Evolutionary conservation across 2,113 vertebrate genomes (phyloP), one percentile per base, ranked within the genome.

Genomic region (Dicerorhinus sumatrensis): DNA sequence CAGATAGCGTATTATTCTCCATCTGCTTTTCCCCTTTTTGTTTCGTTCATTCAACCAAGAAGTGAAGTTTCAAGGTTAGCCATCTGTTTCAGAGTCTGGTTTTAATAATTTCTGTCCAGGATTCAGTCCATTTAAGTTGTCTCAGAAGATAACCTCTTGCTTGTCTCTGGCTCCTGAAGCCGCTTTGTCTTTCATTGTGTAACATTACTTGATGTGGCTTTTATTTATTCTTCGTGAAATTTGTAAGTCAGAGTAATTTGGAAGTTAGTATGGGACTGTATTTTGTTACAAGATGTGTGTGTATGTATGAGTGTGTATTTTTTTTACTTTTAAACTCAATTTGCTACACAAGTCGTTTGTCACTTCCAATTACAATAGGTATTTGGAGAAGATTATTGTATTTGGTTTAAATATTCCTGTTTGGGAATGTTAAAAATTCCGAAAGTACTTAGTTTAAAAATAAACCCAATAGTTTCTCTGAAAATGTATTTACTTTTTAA

Each of bases 361-460:
- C 31, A 56, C 25, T 96, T 95, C 14, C 23, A 79, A 5, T 97
- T 94, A 70, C 39, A 94, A 21, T 70, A 88, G n/a, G 21, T 27
- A 54, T 81, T 97, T 95, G 51, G 67, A 93, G 58, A 83, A 93
- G 48, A 93, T 58, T 67, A 93, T 58, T 67, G 58, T 94, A 58
- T 87, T 93, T 96, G 76, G 5, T 73, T 69, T 92, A n/a, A 48
- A 18, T 91, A 72, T 97, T 94, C 36, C 27, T 95, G 58, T 36
- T 92, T 77, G 29, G n/a, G 29, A 94, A 70, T 93, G 67, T 95
- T 87, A 91, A 92, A 94, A 92, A 81, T 92, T 95, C 48, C 21
- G 70, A 39, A 95, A 93, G 42, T 82, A 89, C 63, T 88, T 82
- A 73, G 21, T 91, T 89, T 91, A 62, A 81, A 97, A 89, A 92